Percentiles rank a stretch among this genome's conserved stretches.
phyloP scores from a whole-genome alignment of 2,797 vertebrate species.

The Microctenopoma lineatum region DNA sequence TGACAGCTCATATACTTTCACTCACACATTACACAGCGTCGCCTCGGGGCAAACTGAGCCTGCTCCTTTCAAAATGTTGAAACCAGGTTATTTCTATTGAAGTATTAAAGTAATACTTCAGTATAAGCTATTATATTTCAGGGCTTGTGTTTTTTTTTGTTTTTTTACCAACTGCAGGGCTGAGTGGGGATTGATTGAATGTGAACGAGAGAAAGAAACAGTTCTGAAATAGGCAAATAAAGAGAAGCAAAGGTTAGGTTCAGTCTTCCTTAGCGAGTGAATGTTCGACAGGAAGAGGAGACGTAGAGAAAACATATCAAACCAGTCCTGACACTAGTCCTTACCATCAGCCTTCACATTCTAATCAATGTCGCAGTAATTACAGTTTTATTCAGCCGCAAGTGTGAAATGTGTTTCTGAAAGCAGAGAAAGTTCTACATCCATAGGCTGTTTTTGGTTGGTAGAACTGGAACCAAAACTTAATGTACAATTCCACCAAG shows the following conservation, averaged over 20 bases:
- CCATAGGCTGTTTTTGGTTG: no score
- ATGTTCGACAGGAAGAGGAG: no score
- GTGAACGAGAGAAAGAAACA: constrained; percentile 14
- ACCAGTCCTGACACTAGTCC: no score
- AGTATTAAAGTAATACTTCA: constrained; percentile 99
- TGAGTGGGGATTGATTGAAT: constrained; percentile 58
- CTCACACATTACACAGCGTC: constrained; percentile 94
- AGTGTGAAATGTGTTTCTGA: no score
- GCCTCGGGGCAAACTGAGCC: constrained; percentile 90
- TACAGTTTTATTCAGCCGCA: no score
- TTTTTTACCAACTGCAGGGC: constrained; percentile 52
- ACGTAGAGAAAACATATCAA: no score
- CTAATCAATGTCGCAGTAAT: no score
- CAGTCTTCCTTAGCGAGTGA: neutral
- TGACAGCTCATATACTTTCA: constrained; percentile 97
- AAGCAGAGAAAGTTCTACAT: no score
- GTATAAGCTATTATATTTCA: constrained; percentile 97
- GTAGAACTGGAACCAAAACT: no score
- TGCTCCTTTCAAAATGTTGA: constrained; percentile 96
- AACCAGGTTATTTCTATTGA: constrained; percentile 99
- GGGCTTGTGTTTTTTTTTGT: constrained; percentile 61
- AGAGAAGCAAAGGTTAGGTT: neutral
- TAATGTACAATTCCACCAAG: no score
- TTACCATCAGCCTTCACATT: no score
- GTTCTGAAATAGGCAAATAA: constrained; percentile 14